Percentiles rank a stretch among this genome's conserved stretches.
These are phyloP conservation scores for Pterois miles DNA, from an alignment of 2,797 vertebrate genomes.

Conservation along the genomic window DNA sequence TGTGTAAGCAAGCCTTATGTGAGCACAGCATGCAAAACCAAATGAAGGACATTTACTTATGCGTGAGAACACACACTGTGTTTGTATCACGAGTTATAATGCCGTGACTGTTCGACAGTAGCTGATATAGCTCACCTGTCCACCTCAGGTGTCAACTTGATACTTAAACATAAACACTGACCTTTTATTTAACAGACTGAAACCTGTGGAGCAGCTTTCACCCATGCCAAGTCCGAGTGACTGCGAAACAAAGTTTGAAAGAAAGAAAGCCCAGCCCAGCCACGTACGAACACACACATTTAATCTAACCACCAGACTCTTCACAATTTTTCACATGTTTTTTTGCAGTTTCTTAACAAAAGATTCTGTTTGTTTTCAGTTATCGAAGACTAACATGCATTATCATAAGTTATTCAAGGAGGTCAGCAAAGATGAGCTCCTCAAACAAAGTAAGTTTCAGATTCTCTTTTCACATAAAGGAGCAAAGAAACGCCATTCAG, in stretches of 20 bases:
- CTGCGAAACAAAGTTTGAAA: conserved; percentile 85
- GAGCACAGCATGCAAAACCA: background rate
- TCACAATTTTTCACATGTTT: background rate
- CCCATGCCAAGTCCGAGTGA: conserved; percentile 76
- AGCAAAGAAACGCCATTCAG: background rate
- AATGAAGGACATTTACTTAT: background rate
- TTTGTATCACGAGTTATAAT: background rate
- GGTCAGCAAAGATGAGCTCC: conserved; percentile 87
- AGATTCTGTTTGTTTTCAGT: conserved; percentile 71
- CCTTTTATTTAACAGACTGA: conserved; percentile 79
- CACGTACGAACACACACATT: conserved; percentile 79
- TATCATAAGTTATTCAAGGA: conserved; percentile 96
- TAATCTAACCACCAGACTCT: accelerated
- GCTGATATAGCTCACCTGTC: background rate
- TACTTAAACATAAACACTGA: conserved; percentile 29
- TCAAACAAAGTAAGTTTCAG: conserved; percentile 91
- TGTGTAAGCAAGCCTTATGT: conserved; percentile 39
- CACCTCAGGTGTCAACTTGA: background rate
- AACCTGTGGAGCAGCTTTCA: conserved; percentile 83
- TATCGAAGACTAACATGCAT: conserved; percentile 89
- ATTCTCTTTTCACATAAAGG: background rate
- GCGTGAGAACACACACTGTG: background rate
- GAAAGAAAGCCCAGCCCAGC: conserved; percentile 87
- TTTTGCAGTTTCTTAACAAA: background rate
- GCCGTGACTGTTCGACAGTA: background rate